Evolutionary conservation across 2,888 invertebrate genomes (phyloP).

Genomic region (Hipparchia sbordonii): DNA sequence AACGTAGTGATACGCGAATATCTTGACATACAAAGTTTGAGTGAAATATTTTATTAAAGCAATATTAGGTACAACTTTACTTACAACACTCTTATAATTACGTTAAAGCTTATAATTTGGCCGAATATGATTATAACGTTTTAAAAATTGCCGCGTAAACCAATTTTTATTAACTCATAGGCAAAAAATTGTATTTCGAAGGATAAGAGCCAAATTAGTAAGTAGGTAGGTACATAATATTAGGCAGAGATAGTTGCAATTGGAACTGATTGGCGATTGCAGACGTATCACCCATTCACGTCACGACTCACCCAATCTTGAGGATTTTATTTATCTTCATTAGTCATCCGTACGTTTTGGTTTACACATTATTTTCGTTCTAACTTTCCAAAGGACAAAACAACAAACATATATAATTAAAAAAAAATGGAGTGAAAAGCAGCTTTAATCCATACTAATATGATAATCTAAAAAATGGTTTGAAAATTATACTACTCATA

Average conservation of each 20-base stretch:
- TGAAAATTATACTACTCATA: no score
- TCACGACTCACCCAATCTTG: conserved; percentile 2
- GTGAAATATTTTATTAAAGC: conserved; percentile 32
- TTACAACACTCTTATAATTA: neutral
- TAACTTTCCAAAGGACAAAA: neutral
- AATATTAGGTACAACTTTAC: no score
- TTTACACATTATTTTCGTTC: neutral
- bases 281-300: neutral
- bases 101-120: no score
- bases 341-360: conserved; percentile 1
- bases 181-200: no score
- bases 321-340: conserved; percentile 2
- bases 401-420: neutral
- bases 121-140: no score
- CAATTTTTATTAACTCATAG: neutral
- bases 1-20: conserved; percentile 40
- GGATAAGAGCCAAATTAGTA: no score
- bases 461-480: no score
- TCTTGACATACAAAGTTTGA: conserved; percentile 39
- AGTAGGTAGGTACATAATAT: no score
- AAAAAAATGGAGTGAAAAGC: neutral
- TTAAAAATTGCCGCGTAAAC: neutral
- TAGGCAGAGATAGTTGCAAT: no score
- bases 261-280: neutral
- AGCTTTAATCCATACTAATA: neutral